phyloP scores from a whole-genome alignment of 1,140 invertebrate species.

The Cydia strobilella region DNA sequence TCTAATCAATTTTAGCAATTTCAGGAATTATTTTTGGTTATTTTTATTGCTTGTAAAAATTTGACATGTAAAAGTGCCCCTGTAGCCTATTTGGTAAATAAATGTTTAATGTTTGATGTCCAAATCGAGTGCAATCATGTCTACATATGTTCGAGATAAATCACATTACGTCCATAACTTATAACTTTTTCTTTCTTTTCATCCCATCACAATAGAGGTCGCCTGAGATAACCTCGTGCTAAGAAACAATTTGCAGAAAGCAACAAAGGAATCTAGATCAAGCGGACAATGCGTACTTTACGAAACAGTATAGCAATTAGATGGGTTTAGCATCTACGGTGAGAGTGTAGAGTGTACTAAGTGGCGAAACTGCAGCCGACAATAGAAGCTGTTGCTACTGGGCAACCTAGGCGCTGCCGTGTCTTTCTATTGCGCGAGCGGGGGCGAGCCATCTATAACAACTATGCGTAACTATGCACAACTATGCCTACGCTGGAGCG shows the following conservation, averaged over 20 bases:
- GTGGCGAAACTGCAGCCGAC: constrained; percentile 66
- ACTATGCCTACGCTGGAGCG: no score
- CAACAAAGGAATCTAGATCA: constrained; percentile 71
- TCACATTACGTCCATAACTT: constrained; percentile 6
- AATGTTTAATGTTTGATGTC: no score
- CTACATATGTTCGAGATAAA: constrained; percentile 1
- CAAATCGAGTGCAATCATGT: background rate
- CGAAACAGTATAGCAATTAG: constrained; percentile 72
- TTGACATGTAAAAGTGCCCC: no score
- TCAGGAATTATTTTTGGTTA: no score
- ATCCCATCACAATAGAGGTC: constrained; percentile 50
- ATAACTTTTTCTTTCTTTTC: constrained; percentile 26
- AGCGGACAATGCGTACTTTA: constrained; percentile 72
- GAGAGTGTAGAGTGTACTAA: constrained; percentile 77
- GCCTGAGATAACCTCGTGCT: constrained; percentile 45
- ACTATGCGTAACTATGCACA: background rate
- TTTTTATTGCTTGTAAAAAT: no score
- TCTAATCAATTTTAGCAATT: no score
- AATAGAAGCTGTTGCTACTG: constrained; percentile 60
- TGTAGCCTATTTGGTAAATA: no score
- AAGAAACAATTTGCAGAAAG: constrained; percentile 48
- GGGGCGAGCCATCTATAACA: constrained; percentile 25
- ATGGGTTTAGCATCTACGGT: constrained; percentile 61
- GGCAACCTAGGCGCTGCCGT: constrained; percentile 38
- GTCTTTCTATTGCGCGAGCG: constrained; percentile 29